Evolutionary conservation across 2,888 invertebrate genomes (phyloP), one percentile per base, ranked within the genome.

Genomic region (Polyommatus icarus): DNA sequence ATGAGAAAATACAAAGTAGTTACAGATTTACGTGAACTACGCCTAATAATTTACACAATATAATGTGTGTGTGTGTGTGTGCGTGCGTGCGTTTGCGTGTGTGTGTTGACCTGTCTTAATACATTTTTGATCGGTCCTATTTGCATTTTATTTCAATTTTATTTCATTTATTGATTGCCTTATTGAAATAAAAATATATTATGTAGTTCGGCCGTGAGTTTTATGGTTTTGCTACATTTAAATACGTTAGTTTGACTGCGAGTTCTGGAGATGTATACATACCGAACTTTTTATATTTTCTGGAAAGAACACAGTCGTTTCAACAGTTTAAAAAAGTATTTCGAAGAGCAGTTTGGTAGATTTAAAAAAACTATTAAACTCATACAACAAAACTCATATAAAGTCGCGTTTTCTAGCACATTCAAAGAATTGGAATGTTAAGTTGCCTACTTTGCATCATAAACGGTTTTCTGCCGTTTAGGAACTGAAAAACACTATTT

Each of bases 361-460:
- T 67, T 67, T 67, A 67, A 67, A 67, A 67, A 67, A 67, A 29
- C 29, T 29, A 29, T 67, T 67, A 67, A 67, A 67, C 29, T 67
- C 67, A 67, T 67, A 67, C 67, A 36, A 71, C 71, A 72, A 72
- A 72, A 72, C 72, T 40, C 20, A n/a, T 40, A 40, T 40, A 12
- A 72, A 72, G n/a, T 36, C 72, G 4, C 40, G n/a, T 72, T 72
- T 36, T 40, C 40, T 8, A 36, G n/a, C 36, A n/a, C 40, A 72
- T 40, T 40, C 72, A 72, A 72, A 72, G 72, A 72, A 72, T 72
- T 72, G 36, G 40, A 72, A 72, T 72, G 72, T 72, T 72, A 72
- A 72, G 40, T 36, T 8, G 3, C 72, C 72, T 72, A 72, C 72
- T 72, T 72, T 72, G 72, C 72, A 72, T 72, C 72, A 72, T 72